Base-by-base conservation (phyloP, 2,113 vertebrate genomes). In the Tachycineta bicolor region DNA sequence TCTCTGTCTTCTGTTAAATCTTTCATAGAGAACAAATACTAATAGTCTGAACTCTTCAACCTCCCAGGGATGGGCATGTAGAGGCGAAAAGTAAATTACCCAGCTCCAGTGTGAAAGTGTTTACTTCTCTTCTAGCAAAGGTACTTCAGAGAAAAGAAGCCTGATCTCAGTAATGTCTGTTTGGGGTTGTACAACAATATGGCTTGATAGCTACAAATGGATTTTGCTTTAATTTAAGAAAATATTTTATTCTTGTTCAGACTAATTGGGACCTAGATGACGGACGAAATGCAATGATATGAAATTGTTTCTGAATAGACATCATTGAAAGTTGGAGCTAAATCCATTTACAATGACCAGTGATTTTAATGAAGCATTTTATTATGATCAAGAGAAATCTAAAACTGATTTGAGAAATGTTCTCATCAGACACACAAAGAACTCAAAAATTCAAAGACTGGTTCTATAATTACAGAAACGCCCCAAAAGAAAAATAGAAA, bases 301-400 rank as follows among this genome's bases (percentile, higher is more conserved):
- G 46, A 64, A 95, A 94, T 65, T 92, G 44, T 33, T 87, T 94
- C 70, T 96, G 87, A 96, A 94, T 79, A 89, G 58, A 31, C 65
- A 53, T 59, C 41, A 94, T 26, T 96, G 93, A 94, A 96, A 62
- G 25, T 64, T 86, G 59, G 29, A 85, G 25, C 62, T 87, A 95
- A 94, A 87, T 76, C 17, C 17, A 62, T 92, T 96, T 91, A 53
- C 79, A 69, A 25, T 85, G 92, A 91, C 46, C 33, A 80, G 49
- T 88, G 71, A 88, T 70, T 94, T 93, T 91, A 84, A 96, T 86
- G 41, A 95, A 95, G 43, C 53, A 69, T 92, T 94, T 96, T 81
- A 90, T 80, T 79, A 90, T 46, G 65, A 93, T 93, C 50, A 94
- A 96, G 23, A 49, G 52, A 84, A 93, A 19, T 93, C 64, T 64